Evolutionary conservation across 2,113 vertebrate genomes (phyloP).

Genomic region (Colistium nudipinnis): DNA sequence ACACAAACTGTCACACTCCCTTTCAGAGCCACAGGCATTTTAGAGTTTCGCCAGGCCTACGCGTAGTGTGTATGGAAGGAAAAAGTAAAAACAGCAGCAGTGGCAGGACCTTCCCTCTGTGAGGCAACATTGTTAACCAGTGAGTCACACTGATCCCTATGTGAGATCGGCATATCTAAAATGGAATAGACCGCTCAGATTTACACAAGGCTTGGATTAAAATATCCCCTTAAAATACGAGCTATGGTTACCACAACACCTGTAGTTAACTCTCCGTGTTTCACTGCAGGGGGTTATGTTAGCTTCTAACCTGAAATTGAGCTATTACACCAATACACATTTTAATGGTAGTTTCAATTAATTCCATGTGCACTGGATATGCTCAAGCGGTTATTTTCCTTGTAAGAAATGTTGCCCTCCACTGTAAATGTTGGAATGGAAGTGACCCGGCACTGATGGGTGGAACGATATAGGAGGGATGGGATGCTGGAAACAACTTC

Average conservation of each 20-base stretch:
- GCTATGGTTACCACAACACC: not conserved
- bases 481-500: not conserved
- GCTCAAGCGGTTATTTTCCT: not conserved
- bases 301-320: not conserved
- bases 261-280: not conserved
- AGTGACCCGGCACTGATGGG: not conserved
- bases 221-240: not conserved
- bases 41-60: not conserved
- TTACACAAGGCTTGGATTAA: not conserved
- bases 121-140: conserved; percentile 1
- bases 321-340: too few species aligned
- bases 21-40: not conserved
- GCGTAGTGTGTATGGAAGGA: not conserved
- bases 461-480: not conserved
- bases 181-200: not conserved
- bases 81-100: not conserved
- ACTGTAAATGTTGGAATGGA: not conserved
- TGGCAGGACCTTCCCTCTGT: not conserved
- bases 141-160: conserved; percentile 20
- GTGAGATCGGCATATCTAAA: not conserved
- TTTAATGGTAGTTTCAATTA: not conserved
- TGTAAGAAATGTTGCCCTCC: not conserved
- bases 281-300: not conserved
- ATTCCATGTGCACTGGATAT: not conserved
- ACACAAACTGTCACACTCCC: not conserved